Base-by-base conservation (phyloP, 2,113 vertebrate genomes). In the Serinus canaria region DNA sequence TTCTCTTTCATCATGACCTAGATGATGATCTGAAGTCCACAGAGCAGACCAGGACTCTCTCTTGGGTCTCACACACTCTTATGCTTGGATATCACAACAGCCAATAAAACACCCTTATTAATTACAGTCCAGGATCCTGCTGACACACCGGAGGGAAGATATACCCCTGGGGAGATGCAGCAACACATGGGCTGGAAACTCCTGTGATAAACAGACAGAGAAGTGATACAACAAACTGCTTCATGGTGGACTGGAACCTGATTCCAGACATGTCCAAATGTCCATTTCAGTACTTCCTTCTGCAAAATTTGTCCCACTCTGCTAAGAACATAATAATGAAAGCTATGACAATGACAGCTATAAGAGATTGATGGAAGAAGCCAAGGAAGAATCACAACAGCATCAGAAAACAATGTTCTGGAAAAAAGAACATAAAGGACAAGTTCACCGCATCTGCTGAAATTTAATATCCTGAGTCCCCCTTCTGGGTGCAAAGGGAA, bases 391-490 rank as follows among this genome's bases (percentile, higher is more conserved):
- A 62, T 52, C 2, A 3, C 50, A 90, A n/a, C 4, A 25, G 27
- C 46, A 74, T 27, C 18, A 70, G 64, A 70, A 80, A 83, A 13
- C 16, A 31, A 58, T 39, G 19, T 25, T 95, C 43, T 69, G 15
- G 39, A 55, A 39, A 50, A 85, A 92, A 75, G 13, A 69, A 39
- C 5, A 3, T 28, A 27, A 39, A 10, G 20, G 23, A 68, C 14
- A 10, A 63, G 31, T 83, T 89, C 77, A 70, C 10, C 0, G 1
- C 28, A 18, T 75, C 37, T 53, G 56, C 19, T 80, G 89, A 94
- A 94, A 91, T 96, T 90, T 92, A 86, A 90, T 94, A 96, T 95
- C 87, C 78, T 90, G 85, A 95, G 94, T 96, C 95, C 96, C 92
- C 91, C 96, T 97, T 91, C 95, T 97, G 97, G 97, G 47, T 86